Base-by-base conservation (phyloP, 2,113 vertebrate genomes). In the Xiphophorus maculatus region DNA sequence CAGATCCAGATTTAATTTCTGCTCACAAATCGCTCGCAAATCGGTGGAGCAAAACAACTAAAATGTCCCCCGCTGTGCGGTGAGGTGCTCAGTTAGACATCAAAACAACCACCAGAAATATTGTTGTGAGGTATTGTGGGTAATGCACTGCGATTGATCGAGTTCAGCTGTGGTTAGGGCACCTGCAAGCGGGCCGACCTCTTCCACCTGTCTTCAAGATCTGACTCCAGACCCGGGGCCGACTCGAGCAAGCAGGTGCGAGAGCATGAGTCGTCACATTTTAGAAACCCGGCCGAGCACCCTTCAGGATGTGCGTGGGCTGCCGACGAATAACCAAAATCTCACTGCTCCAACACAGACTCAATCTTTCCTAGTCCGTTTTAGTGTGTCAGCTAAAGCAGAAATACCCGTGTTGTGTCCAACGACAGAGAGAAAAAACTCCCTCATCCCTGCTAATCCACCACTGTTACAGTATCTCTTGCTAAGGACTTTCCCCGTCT, bases 301-400 rank as follows among this genome's bases (percentile, higher is more conserved):
- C 17, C 19, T 19, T 51, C 79, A 80, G 83, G 83, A 82, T 86
- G 81, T 86, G 81, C 75, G 85, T 89, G 70, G 73, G 83, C 61
- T 25, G 70, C 17, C 66, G 73, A 15, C 71, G 67, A 76, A 77
- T 9, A 71, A 69, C 22, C 11, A 58, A 48, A 37, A 66, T 66
- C n/a, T 25, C 37, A 10, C 30, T 58, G 42, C 35, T 67, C 62
- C 65, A 70, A 44, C 68, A 60, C 72, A 54, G 71, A 65, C 60
- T 74, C 66, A 63, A 11, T 67, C 35, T 74, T 83, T 83, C 64
- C 69, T 78, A n/a, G 28, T 69, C 12, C 27, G 30, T 62, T 58
- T 62, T 25, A 30, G 63, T 63, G 15, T 73, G 62, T 30, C 33
- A 44, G 30, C 29, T 73, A 8, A 66, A 66, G n/a, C 67, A 63